A percentile compares a stretch with the other conserved stretches of the same genome.
Conservation (phyloP, 2,797 vertebrate species). For the Cichlasoma orientale region DNA sequence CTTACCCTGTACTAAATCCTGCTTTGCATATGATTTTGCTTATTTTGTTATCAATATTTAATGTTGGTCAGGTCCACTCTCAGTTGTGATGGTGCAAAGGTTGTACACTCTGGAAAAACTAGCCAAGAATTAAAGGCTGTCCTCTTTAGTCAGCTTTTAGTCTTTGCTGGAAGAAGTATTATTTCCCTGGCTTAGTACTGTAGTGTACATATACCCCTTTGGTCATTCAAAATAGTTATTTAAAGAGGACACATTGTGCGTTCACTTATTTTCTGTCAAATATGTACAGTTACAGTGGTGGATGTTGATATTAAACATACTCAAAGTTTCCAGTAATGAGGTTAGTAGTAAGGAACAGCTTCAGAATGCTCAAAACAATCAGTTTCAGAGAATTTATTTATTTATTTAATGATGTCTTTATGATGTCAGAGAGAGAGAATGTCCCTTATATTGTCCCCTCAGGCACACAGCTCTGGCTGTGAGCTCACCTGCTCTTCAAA, state of each 20-base stretch:
- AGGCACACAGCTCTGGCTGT: no score
- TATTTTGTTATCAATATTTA: conserved; percentile 60
- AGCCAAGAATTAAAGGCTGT: not conserved
- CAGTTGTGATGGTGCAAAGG: conserved; percentile 4
- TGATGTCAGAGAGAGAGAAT: no score
- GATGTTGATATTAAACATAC: no score
- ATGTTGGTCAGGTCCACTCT: conserved; percentile 26
- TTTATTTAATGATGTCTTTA: no score
- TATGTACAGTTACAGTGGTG: not conserved
- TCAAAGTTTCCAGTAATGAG: no score
- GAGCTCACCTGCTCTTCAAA: no score
- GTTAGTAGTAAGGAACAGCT: no score
- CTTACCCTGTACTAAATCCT: conserved; percentile 1
- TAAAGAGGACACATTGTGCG: not conserved
- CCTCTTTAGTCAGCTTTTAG: not conserved
- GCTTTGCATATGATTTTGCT: conserved; percentile 30
- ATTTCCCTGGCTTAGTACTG: not conserved
- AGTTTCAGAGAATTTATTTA: no score
- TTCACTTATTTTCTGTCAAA: not conserved
- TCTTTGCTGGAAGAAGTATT: not conserved
- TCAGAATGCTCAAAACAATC: no score
- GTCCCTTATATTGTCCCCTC: no score
- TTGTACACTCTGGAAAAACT: not conserved
- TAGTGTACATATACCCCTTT: not conserved
- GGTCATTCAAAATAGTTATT: not conserved